Base-by-base conservation (phyloP, 2,113 vertebrate species). In the Ochotona curzoniae region DNA sequence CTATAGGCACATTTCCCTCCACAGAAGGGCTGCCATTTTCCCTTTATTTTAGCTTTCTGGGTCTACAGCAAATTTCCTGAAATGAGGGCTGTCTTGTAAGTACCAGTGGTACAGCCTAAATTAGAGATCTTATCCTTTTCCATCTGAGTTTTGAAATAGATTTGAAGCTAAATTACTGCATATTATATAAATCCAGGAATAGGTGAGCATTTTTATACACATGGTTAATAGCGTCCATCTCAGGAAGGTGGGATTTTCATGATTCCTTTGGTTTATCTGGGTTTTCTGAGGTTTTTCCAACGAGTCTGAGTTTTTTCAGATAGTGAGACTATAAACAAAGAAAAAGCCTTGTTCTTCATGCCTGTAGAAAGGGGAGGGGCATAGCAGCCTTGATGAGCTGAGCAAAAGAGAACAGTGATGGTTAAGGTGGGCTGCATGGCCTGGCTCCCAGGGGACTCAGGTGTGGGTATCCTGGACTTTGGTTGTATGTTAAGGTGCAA, bases 261-360 rank as follows among this genome's bases (percentile, higher is more conserved):
- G 57, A 71, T 61, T 87, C 47, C 28, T 54, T 92, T 76, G 51
- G 35, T 17, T 90, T 70, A 76, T 78, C 63, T 49, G 26, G 28
- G 87, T 76, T 95, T 95, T 92, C 66, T 90, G 64, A 70, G 7
- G n/a, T 66, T 66, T 67, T 92, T 64, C 5, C 32, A 71, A 88
- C 13, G 26, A 71, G 57, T 35, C 5, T 82, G 20, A 83, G 82
- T 93, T 89, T 83, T 82, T 91, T 91, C 38, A 54, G 79, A 61
- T 73, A 89, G 74, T 93, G 67, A 92, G 61, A 35, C 30, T 83
- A 92, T 32, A 61, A 79, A 4, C 30, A 66, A 71, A 90, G 26
- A 12, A 80, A 90, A 78, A 23, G 49, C n/a, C 60, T 89, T 28
- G 30, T n/a, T 94, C 44, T 80, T 66, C 5, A 4, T 81, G 44